A percentile compares a stretch with the other conserved stretches of the same genome.
phyloP scores from a whole-genome alignment of 2,888 invertebrate genomes.

The Apotomis turbidana region DNA sequence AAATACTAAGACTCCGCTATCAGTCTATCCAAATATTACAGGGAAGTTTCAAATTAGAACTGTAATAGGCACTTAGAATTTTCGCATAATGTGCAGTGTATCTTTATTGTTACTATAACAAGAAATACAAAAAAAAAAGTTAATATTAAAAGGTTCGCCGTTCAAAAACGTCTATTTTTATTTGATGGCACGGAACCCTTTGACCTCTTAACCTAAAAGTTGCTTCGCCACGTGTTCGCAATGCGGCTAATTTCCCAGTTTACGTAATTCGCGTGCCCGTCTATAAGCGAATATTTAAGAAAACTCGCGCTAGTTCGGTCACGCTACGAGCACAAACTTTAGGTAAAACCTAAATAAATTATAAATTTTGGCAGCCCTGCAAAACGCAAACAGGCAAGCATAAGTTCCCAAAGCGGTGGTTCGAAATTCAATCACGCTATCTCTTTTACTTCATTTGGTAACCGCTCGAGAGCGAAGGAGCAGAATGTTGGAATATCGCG shows the following conservation, averaged over 20 bases:
- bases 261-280: not conserved
- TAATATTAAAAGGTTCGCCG: too few relatives aligned
- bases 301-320: not conserved
- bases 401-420: not conserved
- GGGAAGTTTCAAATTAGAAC: too few relatives aligned
- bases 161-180: too few relatives aligned
- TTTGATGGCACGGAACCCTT: too few relatives aligned
- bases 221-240: not conserved
- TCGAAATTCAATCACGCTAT: not conserved
- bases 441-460: not conserved
- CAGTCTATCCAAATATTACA: too few relatives aligned
- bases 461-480: not conserved
- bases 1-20: too few relatives aligned
- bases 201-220: not conserved
- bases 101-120: too few relatives aligned
- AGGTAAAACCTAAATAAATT: constrained; percentile 23
- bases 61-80: too few relatives aligned
- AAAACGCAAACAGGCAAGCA: not conserved
- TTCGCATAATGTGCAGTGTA: too few relatives aligned
- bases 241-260: not conserved
- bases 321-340: constrained; percentile 10
- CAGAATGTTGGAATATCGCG: not conserved
- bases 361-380: constrained; percentile 35
- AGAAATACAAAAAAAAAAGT: too few relatives aligned
- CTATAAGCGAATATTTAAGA: not conserved